Evolutionary conservation across 2,797 vertebrate species (phyloP), one percentile per base, ranked within the genome.

Genomic region (Staurois parvus): DNA sequence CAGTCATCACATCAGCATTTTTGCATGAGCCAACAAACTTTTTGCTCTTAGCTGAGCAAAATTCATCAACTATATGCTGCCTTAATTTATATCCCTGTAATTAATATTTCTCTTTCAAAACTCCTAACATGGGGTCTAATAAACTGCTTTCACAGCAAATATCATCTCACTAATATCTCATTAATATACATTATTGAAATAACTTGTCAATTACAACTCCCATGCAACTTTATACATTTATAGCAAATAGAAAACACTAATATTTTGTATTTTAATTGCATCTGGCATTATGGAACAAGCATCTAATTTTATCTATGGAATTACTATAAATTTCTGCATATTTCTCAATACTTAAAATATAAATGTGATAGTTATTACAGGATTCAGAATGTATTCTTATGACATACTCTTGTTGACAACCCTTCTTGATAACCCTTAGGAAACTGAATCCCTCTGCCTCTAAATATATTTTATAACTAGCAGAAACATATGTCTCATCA

Each of bases 21-120:
- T 79, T 79, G 76, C 69, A 79, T 78, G 26, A 84, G 37, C 48
- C 56, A 84, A 68, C 67, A 78, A 34, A 21, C 32, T 37, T 32
- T 40, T 79, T 84, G 28, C 66, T 72, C 67, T 28, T n/a, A 45
- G 13, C 59, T 45, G 52, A 64, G 17, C 66, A 84, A 42, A 66
- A 29, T 26, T 4, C 26, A 2, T 0, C 64, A 66, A 15, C 26
- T 66, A 11, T 29, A 4, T 29, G 28, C 64, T 26, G 12, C 64
- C 4, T 64, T n/a, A n/a, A n/a, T n/a, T 28, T 26, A 10, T 8
- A 56, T 56, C 48, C 2, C 19, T 64, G 24, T n/a, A 64, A 6
- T 29, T 66, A 12, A 28, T 66, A 19, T 66, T 66, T 66, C 12
- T 66, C 64, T 29, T 66, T 59, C 19, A 24, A 21, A 24, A 4